A percentile compares a stretch with the other conserved stretches of the same genome.
Conservation (phyloP, 2,888 invertebrate species). For the Acleris cristana region DNA sequence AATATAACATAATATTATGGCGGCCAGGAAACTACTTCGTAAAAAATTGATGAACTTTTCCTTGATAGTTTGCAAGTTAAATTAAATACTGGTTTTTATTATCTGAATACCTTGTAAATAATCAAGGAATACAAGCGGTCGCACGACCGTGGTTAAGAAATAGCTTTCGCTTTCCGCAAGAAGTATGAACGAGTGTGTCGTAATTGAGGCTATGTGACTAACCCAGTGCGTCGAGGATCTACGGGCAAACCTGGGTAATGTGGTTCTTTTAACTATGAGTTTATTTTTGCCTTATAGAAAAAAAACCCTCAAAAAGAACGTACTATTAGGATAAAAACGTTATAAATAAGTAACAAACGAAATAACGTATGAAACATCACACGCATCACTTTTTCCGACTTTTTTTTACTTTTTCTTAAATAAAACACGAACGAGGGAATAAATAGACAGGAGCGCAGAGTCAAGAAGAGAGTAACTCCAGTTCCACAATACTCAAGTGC, state of each 20-base stretch:
- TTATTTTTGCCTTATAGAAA: too few species aligned
- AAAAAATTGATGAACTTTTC: too few species aligned
- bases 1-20: too few species aligned
- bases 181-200: slow-evolving; percentile 72
- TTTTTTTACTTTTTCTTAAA: slow-evolving; percentile 24
- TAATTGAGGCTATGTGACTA: slow-evolving; percentile 77
- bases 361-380: not conserved
- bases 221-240: slow-evolving; percentile 54
- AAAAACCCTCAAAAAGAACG: too few species aligned
- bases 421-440: slow-evolving; percentile 51
- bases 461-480: slow-evolving; percentile 44
- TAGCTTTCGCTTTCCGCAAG: slow-evolving; percentile 81
- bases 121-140: slow-evolving; percentile 10
- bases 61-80: too few species aligned
- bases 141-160: slow-evolving; percentile 68
- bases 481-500: slow-evolving; percentile 40
- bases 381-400: not conserved
- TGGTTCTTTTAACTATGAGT: not conserved
- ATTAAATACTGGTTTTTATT: too few species aligned
- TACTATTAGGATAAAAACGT: not conserved
- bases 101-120: slow-evolving; percentile 5
- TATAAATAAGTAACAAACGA: not conserved
- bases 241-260: slow-evolving; percentile 46
- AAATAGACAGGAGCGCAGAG: slow-evolving; percentile 58
- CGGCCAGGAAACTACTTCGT: too few species aligned